Percentiles rank a stretch among this genome's conserved stretches.
phyloP scores from a whole-genome alignment of 2,113 vertebrate species.

The Sporophila hypoxantha region DNA sequence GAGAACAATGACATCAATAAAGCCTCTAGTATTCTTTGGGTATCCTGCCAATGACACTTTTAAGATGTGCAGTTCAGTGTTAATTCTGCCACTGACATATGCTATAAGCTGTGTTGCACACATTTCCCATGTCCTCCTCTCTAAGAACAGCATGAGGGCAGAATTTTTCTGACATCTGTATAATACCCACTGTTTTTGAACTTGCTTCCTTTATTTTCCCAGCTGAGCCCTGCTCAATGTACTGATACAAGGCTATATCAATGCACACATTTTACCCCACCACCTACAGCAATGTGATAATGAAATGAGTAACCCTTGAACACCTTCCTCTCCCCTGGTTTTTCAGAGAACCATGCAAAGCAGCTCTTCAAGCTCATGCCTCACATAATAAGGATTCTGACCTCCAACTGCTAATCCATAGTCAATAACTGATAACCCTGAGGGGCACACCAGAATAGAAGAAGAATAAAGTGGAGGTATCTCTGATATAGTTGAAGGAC shows the following conservation, averaged over 20 bases:
- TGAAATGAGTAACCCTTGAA: background rate
- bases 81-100: background rate
- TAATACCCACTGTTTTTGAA: background rate
- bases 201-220: background rate
- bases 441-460: background rate
- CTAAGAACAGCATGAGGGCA: background rate
- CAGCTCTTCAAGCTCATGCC: background rate
- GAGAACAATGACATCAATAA: conserved; percentile 60
- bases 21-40: conserved; percentile 2
- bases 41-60: background rate
- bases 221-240: background rate
- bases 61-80: background rate
- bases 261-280: background rate
- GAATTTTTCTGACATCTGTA: conserved; percentile 14
- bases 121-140: background rate
- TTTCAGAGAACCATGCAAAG: background rate
- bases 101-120: background rate
- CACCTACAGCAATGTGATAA: background rate
- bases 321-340: background rate
- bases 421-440: background rate
- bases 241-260: background rate
- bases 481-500: background rate
- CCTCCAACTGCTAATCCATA: background rate
- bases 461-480: background rate
- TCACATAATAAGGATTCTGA: background rate